These are phyloP conservation scores for Ephydatia muelleri DNA, from an alignment of 37 sponge, comb jelly and placozoan species.

Conservation along the genomic window DNA sequence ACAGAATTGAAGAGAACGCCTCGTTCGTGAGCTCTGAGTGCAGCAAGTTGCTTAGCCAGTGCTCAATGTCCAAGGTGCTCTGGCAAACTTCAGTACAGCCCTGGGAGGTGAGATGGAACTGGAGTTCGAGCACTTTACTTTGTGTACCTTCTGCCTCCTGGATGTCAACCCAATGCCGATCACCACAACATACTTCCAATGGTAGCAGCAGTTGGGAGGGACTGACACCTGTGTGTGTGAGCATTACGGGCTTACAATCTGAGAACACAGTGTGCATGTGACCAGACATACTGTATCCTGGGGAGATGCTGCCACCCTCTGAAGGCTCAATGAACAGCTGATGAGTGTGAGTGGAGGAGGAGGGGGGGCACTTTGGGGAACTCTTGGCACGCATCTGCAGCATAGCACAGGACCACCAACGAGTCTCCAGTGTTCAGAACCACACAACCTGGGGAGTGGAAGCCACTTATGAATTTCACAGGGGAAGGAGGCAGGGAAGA, in stretches of 20 bases:
- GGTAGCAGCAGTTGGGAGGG: constrained; percentile 5
- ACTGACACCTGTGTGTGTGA: background rate
- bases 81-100: background rate
- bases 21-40: background rate
- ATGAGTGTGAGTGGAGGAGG: background rate
- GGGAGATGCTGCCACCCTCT: background rate
- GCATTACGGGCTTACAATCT: background rate
- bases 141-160: constrained; percentile 2
- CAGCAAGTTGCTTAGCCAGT: constrained; percentile 17
- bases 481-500: background rate
- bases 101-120: background rate
- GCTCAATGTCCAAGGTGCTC: constrained; percentile 28
- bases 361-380: background rate
- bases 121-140: no score
- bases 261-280: background rate
- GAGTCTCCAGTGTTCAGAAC: constrained; percentile 37
- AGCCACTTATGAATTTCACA: background rate
- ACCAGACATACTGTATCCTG: background rate
- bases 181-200: background rate
- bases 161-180: background rate
- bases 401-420: background rate
- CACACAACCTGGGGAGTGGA: constrained; percentile 2
- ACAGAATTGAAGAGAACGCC: constrained; percentile 28
- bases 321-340: background rate
- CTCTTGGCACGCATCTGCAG: background rate